These are phyloP conservation scores for Calephelis perditalis DNA, from an alignment of 2,888 invertebrate species.

Conservation along the genomic window DNA sequence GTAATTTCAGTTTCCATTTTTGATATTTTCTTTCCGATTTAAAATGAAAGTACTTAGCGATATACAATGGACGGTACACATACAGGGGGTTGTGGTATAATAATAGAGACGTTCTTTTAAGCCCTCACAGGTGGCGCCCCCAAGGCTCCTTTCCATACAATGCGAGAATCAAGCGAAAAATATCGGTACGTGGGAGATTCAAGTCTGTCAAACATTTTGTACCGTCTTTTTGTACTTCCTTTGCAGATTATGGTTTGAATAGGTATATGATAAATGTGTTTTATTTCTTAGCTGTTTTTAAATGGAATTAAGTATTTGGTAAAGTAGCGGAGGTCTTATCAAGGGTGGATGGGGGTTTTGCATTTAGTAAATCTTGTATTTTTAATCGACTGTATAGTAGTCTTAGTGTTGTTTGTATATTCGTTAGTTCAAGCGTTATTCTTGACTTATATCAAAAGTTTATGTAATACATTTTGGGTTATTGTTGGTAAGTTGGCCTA, in stretches of 20 bases:
- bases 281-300: constrained; percentile 1
- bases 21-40: constrained; percentile 28
- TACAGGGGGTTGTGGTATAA: constrained; percentile 46
- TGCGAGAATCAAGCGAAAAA: constrained; percentile 40
- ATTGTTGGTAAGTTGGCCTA: too few species aligned
- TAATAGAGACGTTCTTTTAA: constrained; percentile 48
- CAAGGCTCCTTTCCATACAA: constrained; percentile 43
- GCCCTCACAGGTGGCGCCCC: constrained; percentile 50
- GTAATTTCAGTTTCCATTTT: constrained; percentile 2
- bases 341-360: too few species aligned
- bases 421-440: too few species aligned
- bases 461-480: too few species aligned
- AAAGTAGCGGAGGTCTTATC: neutral
- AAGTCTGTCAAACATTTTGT: constrained; percentile 34
- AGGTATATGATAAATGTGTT: constrained; percentile 9
- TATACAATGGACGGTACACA: constrained; percentile 47
- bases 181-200: constrained; percentile 45
- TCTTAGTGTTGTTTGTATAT: too few species aligned
- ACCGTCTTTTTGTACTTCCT: constrained; percentile 22
- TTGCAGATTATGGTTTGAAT: constrained; percentile 20
- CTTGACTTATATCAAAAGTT: too few species aligned
- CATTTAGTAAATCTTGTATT: too few species aligned
- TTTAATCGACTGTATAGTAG: too few species aligned
- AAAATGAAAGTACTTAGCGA: constrained; percentile 27
- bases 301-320: neutral